Evolutionary conservation across 1,140 invertebrate species (phyloP).

Genomic region (Bicyclus anynana): DNA sequence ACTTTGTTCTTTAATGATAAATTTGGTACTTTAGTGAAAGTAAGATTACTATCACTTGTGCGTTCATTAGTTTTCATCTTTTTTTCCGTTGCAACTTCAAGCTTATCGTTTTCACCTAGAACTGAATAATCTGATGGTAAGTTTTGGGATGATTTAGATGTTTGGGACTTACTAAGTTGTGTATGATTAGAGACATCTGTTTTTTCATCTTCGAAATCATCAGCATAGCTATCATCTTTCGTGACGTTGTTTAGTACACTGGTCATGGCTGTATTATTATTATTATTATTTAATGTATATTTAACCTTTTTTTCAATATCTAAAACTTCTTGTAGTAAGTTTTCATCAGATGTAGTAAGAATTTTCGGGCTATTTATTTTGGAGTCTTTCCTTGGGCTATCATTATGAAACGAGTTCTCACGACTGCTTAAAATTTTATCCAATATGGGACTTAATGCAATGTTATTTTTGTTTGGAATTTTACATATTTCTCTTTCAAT

Average conservation of each 20-base stretch:
- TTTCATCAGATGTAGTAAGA: conserved; percentile 63
- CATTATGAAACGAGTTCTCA: conserved; percentile 49
- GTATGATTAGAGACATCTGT: conserved; percentile 31
- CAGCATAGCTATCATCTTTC: conserved; percentile 53
- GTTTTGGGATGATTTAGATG: conserved; percentile 10
- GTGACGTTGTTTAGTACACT: conserved; percentile 3
- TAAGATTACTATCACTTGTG: conserved; percentile 31
- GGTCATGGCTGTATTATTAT: conserved; percentile 25
- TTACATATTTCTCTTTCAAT: conserved; percentile 60
- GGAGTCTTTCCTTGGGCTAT: conserved; percentile 35
- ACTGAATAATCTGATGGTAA: conserved; percentile 7
- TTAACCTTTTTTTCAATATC: conserved; percentile 55
- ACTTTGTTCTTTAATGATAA: conserved; percentile 63
- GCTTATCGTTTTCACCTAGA: not conserved
- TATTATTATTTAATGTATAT: conserved; percentile 38
- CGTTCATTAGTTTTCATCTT: conserved; percentile 14
- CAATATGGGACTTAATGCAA: conserved; percentile 55
- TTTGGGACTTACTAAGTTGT: conserved; percentile 4
- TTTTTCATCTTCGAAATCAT: conserved; percentile 71
- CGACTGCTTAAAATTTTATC: conserved; percentile 56
- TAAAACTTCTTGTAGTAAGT: conserved; percentile 62
- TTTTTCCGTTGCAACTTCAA: not conserved
- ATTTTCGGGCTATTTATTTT: conserved; percentile 40
- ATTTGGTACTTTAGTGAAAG: conserved; percentile 46
- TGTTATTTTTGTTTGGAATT: conserved; percentile 45